Evolutionary conservation across 2,888 invertebrate species (phyloP).

Genomic region (Malthinus flaveolus): DNA sequence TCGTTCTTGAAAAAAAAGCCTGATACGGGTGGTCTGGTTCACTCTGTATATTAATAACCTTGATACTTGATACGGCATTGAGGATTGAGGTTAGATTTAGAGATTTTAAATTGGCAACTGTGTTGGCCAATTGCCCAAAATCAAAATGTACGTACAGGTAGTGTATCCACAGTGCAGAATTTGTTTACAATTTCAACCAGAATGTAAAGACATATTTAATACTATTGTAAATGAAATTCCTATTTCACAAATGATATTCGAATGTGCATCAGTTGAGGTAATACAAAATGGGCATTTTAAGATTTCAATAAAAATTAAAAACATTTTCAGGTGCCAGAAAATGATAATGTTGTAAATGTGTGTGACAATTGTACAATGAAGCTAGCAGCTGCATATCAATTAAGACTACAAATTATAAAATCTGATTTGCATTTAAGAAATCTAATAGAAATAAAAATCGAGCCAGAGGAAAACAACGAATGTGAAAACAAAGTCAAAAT

Average conservation of each 20-base stretch:
- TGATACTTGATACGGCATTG: no score
- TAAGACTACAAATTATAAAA: constrained; percentile 18
- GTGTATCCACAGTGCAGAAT: background rate
- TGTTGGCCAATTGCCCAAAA: no score
- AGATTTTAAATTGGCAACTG: no score
- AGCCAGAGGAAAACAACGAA: background rate
- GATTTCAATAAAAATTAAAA: background rate
- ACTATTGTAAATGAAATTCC: background rate
- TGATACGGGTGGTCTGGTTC: no score
- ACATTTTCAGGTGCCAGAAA: constrained; percentile 12
- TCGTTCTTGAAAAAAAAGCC: no score
- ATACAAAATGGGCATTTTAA: background rate
- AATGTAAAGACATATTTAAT: background rate
- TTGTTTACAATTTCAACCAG: background rate
- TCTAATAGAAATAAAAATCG: no score
- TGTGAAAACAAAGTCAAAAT: background rate
- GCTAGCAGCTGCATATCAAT: constrained; percentile 1
- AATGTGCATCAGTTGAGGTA: background rate
- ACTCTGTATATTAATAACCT: no score
- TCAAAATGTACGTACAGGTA: no score
- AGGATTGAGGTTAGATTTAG: no score
- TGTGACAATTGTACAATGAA: constrained; percentile 11
- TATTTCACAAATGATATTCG: background rate
- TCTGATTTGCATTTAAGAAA: constrained; percentile 13
- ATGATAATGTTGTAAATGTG: constrained; percentile 10